Base-by-base conservation (phyloP, 2,113 vertebrate genomes). In the Lucifuga dentata region DNA sequence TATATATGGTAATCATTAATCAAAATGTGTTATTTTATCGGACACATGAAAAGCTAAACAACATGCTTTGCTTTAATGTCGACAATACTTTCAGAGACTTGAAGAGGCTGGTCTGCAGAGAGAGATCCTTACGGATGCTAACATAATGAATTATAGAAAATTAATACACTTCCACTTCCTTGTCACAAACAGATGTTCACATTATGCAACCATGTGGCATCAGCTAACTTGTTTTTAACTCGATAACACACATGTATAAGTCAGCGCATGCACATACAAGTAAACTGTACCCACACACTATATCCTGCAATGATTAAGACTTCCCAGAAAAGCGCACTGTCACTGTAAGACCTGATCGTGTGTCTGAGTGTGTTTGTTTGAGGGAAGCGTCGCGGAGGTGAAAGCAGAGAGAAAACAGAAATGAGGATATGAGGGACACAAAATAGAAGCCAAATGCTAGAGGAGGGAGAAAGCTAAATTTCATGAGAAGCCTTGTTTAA, bases 231-330 rank as follows among this genome's bases (percentile, higher is more conserved):
- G 11, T 26, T 12, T 40, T 73, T 21, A 20, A 24, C 41, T 6
- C 43, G 21, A 19, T 66, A 40, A 12, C 20, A 1, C 15, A 50
- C 20, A 1, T 36, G 32, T 19, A 9, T 33, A 67, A 11, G 44
- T 40, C 26, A n/a, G 8, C 26, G 23, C 67, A 61, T 2, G 40
- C 19, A 17, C 49, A 33, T n/a, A 35, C 32, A 19, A 35, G 16
- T 49, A 38, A 32, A 73, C n/a, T 32, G n/a, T 23, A 19, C 2
- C 29, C 20, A 26, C 26, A 68, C 35, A 19, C 2, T 38, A 26
- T n/a, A 40, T 53, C 20, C 68, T 35, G 26, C 46, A 52, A 50
- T 78, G 80, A 73, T 56, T 79, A 67, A 74, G 41, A 19, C 20
- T 63, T 63, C 33, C 21, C 32, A 50, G 33, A 58, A 38, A 67